Percentiles rank a stretch among this genome's conserved stretches.
Evolutionary conservation across 2,113 vertebrate species (phyloP).

Genomic region (Cyprinodon variegatus): DNA sequence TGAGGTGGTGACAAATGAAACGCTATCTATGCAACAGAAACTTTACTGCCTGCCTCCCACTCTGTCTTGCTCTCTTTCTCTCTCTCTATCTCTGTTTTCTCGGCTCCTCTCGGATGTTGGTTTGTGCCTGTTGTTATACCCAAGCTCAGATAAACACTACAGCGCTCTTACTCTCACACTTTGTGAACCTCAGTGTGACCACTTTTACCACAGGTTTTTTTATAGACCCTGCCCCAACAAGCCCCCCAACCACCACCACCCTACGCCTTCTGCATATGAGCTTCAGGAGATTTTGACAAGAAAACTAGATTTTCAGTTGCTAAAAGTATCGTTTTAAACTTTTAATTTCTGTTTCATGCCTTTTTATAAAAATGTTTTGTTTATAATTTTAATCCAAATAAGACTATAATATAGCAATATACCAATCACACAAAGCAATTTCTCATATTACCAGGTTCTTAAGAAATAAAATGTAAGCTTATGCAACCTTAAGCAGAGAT

Average conservation of each 20-base stretch:
- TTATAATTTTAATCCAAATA: constrained; percentile 14
- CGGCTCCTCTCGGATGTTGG: constrained; percentile 38
- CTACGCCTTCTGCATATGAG: neutral
- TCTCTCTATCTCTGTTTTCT: constrained; percentile 22
- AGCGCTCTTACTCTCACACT: constrained; percentile 17
- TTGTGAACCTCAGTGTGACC: constrained; percentile 62
- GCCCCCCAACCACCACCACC: neutral
- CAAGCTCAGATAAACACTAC: constrained; percentile 20
- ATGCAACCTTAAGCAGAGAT: constrained; percentile 1
- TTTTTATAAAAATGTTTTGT: neutral
- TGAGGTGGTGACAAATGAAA: constrained; percentile 73
- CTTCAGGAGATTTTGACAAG: constrained; percentile 4
- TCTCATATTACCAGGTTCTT: neutral
- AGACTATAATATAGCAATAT: neutral
- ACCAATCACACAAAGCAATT: neutral
- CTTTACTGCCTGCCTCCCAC: constrained; percentile 39
- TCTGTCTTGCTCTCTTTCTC: constrained; percentile 14
- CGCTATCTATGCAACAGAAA: constrained; percentile 66
- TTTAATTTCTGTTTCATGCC: neutral
- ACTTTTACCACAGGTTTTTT: constrained; percentile 57
- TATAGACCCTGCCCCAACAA: constrained; percentile 13
- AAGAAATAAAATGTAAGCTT: neutral
- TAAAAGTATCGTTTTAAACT: constrained; percentile 11
- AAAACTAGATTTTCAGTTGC: constrained; percentile 14
- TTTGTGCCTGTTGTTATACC: constrained; percentile 33